Evolutionary conservation across 2,888 invertebrate genomes (phyloP), one percentile per base, ranked within the genome.

Genomic region (Melanchra persicariae): DNA sequence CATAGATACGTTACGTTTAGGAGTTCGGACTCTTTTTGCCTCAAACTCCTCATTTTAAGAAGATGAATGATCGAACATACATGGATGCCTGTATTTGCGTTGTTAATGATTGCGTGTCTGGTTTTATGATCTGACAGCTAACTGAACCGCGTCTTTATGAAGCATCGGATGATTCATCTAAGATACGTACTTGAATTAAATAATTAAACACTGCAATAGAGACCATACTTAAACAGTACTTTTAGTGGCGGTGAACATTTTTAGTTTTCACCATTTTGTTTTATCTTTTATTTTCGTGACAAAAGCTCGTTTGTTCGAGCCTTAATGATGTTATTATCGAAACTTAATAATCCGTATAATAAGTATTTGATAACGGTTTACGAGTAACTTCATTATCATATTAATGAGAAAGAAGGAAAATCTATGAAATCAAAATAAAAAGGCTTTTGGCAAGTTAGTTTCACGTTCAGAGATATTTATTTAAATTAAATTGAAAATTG

Each of bases 291-390:
- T 47, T 79, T 57, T 52, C 52, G 43, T 68, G 68, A 59, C 30
- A 45, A 34, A 74, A 58, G 52, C 43, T 59, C n/a, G 24, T 22
- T 22, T 61, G 2, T 22, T 57, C 22, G 59, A 67, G 61, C 60
- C 22, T 26, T 59, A 70, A 77, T 63, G 30, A 55, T 49, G 10
- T 64, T 43, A 26, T 52, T 70, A 68, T 62, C 17, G 24, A 68
- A 74, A 49, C 26, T 55, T 80, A 64, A 75, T 63, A 63, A 43
- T 24, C 76, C 60, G 26, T 75, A 55, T 49, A 75, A 70, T 80
- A 69, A 79, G 19, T 34, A 24, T 68, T 62, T 26, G 12, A 34
- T 40, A 54, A 68, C 43, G 37, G 52, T 45, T 30, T 37, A 54
- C 10, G 43, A 62, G 26, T 51, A 43, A 37, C n/a, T 55, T 52